These are phyloP conservation scores for Poeciliopsis infans DNA, from an alignment of 2,797 vertebrate genomes.

Conservation along the genomic window DNA sequence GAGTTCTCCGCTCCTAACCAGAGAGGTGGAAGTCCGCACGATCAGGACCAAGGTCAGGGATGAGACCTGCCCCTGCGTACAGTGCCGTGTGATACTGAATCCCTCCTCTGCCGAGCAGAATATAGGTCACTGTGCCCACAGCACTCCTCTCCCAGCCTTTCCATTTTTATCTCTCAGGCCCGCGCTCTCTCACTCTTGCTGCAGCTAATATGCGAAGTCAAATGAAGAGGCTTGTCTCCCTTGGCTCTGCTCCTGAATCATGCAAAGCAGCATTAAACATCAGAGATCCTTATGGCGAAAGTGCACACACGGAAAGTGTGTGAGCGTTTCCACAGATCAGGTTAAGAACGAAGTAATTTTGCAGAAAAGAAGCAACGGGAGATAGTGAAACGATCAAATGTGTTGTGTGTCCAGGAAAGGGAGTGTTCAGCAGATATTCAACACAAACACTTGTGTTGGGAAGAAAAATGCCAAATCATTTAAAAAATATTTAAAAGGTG, in stretches of 20 bases:
- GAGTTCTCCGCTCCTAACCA: conserved; percentile 27
- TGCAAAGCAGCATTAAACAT: conserved; percentile 69
- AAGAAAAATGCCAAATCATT: background rate
- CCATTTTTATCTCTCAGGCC: conserved; percentile 37
- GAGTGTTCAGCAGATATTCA: background rate
- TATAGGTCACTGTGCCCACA: conserved; percentile 77
- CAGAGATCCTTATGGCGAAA: conserved; percentile 56
- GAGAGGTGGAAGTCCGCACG: conserved; percentile 18
- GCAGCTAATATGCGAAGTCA: conserved; percentile 67
- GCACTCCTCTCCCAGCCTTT: conserved; percentile 23
- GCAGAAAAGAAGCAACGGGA: background rate
- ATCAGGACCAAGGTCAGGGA: conserved; percentile 51
- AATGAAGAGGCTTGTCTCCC: conserved; percentile 62
- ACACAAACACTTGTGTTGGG: background rate
- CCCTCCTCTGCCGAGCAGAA: conserved; percentile 24
- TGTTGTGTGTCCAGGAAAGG: conserved; percentile 1
- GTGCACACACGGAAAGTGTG: conserved; percentile 17
- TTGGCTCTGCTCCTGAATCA: conserved; percentile 65
- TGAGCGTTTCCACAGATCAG: conserved; percentile 24
- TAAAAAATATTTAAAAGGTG: background rate
- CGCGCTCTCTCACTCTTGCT: conserved; percentile 38
- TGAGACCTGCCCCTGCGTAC: conserved; percentile 46
- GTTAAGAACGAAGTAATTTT: conserved; percentile 3
- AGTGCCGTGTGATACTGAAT: conserved; percentile 38
- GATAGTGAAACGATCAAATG: background rate